Evolutionary conservation across 1,140 invertebrate species (phyloP), one percentile per base, ranked within the genome.

Genomic region (Heliothis subflexa): DNA sequence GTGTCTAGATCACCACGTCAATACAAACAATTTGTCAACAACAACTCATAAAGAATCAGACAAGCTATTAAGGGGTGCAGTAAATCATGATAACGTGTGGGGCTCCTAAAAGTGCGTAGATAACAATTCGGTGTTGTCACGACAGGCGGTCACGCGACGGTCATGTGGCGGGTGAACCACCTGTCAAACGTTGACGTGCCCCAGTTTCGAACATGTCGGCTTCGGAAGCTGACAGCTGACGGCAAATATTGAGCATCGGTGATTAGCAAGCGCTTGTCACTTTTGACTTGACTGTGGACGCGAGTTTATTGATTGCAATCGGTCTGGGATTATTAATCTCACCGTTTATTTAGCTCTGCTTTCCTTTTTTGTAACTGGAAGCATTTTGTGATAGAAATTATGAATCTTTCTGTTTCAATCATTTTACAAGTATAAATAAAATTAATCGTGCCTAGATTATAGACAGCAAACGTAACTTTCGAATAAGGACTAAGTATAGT

Each of bases 71-170:
- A 33, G 12, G 52, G 61, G 57, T 25, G 16, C 45, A 13, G 83
- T 86, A 85, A 84, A 88, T 85, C 80, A 85, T 80, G 83, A 86
- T 75, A 75, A 75, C 61, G 3, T 14, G 33, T 61, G 57, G 72
- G 80, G 70, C 78, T 79, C 80, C 55, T 62, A 79, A 79, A 83
- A 82, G 81, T 87, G 81, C 83, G 81, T 83, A 84, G 84, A 87
- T 87, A 87, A 84, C 86, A 87, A 83, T 86, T 86, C 84, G 83
- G 81, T 78, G 75, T 33, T 10, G 72, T 77, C 57, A 75, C 72
- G 72, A 75, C 72, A 62, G 0, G 40, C 21, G 45, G 73, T 83
- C 81, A 81, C 79, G 83, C 78, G 55, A 73, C 70, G 49, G 61
- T 55, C 61, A 18, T 55, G 28, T 25, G 13, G 64, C 16, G 25